phyloP scores from a whole-genome alignment of 1,140 invertebrate species.

The Drosophila murphyi region DNA sequence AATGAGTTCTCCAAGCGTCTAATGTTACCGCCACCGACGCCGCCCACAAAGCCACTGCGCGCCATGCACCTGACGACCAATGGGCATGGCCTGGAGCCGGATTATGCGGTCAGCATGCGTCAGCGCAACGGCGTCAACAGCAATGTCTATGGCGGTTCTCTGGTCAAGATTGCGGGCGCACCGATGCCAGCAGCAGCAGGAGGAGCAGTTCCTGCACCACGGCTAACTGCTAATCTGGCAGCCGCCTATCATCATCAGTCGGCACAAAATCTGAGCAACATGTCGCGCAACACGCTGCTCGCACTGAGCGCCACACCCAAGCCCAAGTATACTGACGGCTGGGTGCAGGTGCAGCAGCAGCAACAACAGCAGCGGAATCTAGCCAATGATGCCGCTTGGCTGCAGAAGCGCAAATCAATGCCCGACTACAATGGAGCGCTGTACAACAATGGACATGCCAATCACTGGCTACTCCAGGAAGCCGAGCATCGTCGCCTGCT shows the following conservation, averaged over 20 bases:
- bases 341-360: conserved; percentile 78
- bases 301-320: conserved; percentile 91
- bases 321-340: conserved; percentile 87
- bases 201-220: conserved; percentile 13
- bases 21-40: conserved; percentile 69
- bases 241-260: conserved; percentile 74
- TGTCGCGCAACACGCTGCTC: conserved; percentile 91
- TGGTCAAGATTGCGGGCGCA: conserved; percentile 71
- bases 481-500: conserved; percentile 93
- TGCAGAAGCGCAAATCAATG: conserved; percentile 89
- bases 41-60: conserved; percentile 82
- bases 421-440: conserved; percentile 84
- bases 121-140: conserved; percentile 62
- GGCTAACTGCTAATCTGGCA: conserved; percentile 44
- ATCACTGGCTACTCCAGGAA: conserved; percentile 96
- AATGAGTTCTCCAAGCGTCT: conserved; percentile 82
- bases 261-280: conserved; percentile 85
- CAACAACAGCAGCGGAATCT: conserved; percentile 45
- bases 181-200: conserved; percentile 44
- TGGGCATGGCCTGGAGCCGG: conserved; percentile 58
- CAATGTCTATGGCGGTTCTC: conserved; percentile 63
- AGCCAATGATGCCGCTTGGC: conserved; percentile 66
- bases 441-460: conserved; percentile 89
- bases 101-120: conserved; percentile 59
- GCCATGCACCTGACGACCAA: conserved; percentile 68